Conservation (phyloP, 2,888 invertebrate genomes). For the Andrena flavipes region DNA sequence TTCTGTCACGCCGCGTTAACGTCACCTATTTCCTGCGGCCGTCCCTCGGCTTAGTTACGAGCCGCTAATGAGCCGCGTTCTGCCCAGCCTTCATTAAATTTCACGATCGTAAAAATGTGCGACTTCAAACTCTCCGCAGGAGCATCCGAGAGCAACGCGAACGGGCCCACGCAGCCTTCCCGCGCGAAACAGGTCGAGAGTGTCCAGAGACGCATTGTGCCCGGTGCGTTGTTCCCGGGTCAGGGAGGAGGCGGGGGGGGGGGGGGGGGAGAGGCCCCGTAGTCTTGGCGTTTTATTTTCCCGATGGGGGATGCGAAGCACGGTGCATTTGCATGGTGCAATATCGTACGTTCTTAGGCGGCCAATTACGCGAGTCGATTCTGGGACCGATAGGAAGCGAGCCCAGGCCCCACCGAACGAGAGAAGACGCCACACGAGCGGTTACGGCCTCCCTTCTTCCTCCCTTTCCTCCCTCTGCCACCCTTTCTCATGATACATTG, state of each 20-base stretch:
- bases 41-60: slow-evolving; percentile 66
- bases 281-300: slow-evolving; percentile 72
- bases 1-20: slow-evolving; percentile 81
- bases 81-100: slow-evolving; percentile 73
- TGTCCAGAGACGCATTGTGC: slow-evolving; percentile 27
- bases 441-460: slow-evolving; percentile 26
- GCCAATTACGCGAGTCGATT: slow-evolving; percentile 85
- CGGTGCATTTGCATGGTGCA: slow-evolving; percentile 84
- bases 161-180: background rate
- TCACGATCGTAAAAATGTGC: slow-evolving; percentile 76
- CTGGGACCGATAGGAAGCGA: slow-evolving; percentile 74
- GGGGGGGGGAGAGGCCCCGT: slow-evolving; percentile 6
- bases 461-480: slow-evolving; percentile 1
- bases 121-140: slow-evolving; percentile 54
- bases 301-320: slow-evolving; percentile 57
- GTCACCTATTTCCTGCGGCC: slow-evolving; percentile 65
- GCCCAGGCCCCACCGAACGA: slow-evolving; percentile 70
- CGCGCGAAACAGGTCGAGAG: slow-evolving; percentile 11
- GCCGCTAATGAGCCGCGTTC: slow-evolving; percentile 77
- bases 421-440: slow-evolving; percentile 62
- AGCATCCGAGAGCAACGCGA: background rate
- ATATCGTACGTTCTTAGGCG: slow-evolving; percentile 84
- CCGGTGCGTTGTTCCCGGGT: slow-evolving; percentile 57
- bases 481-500: slow-evolving; percentile 75
- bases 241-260: slow-evolving; percentile 11